Conservation (phyloP, 53 echinoderm and acorn worm species). For the Pentamera pediparva region DNA sequence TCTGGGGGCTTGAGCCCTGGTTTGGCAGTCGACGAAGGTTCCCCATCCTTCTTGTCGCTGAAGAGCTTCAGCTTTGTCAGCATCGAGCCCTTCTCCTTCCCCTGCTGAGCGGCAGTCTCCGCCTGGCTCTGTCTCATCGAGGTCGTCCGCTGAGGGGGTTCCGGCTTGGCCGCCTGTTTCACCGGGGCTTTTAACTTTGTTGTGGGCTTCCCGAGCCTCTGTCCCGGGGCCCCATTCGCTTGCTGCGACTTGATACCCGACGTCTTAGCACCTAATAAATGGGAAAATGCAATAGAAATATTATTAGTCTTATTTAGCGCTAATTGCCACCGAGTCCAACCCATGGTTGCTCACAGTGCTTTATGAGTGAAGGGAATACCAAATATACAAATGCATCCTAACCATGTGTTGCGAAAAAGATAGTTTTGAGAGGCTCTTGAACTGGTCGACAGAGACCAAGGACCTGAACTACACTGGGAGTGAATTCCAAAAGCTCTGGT, state of each 20-base stretch:
- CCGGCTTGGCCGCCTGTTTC: slow-evolving; percentile 23
- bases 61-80: slow-evolving; percentile 79
- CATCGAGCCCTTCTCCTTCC: slow-evolving; percentile 72
- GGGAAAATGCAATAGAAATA: too few relatives aligned
- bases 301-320: too few relatives aligned
- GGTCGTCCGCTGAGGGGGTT: slow-evolving; percentile 27
- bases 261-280: slow-evolving; percentile 12
- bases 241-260: slow-evolving; percentile 9
- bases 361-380: too few relatives aligned
- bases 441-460: too few relatives aligned
- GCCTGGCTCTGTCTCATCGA: slow-evolving; percentile 38
- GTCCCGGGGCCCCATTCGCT: slow-evolving; percentile 10
- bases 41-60: slow-evolving; percentile 49
- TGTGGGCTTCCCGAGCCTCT: slow-evolving; percentile 37
- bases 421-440: too few relatives aligned
- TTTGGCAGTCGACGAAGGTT: slow-evolving; percentile 8
- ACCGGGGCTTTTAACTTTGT: slow-evolving; percentile 36
- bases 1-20: neutral
- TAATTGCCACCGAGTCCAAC: too few relatives aligned
- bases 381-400: too few relatives aligned
- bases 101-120: slow-evolving; percentile 56
- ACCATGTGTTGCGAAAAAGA: too few relatives aligned
- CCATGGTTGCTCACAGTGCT: too few relatives aligned
- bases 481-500: too few relatives aligned
- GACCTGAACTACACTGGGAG: too few relatives aligned